Percentiles rank a stretch among this genome's conserved stretches.
phyloP scores from a whole-genome alignment of 2,888 invertebrate genomes.

The Crossocerus cetratus region DNA sequence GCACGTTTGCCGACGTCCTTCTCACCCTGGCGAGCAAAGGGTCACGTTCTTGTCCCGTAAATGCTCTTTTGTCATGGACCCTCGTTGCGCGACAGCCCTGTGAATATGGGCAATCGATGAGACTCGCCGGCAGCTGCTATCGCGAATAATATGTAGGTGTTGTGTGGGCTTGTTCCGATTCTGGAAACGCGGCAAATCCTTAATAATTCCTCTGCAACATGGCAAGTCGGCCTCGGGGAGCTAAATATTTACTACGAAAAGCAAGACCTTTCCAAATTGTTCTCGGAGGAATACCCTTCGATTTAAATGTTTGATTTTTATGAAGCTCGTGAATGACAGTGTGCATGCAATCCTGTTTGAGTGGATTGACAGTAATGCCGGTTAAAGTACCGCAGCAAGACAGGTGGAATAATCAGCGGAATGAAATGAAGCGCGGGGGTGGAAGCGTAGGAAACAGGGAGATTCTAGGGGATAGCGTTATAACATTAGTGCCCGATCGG shows the following conservation, averaged over 20 bases:
- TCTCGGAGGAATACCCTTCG: no score
- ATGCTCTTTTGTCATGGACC: conserved; percentile 39
- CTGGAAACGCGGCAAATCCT: no score
- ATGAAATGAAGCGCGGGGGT: conserved; percentile 5
- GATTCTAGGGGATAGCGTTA: background rate
- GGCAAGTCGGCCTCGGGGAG: no score
- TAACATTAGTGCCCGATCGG: background rate
- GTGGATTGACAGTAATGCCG: no score
- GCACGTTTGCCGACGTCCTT: conserved; percentile 8
- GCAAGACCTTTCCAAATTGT: no score
- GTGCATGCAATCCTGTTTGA: no score
- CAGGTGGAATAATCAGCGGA: conserved; percentile 21
- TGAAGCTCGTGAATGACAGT: no score
- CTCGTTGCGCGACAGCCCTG: conserved; percentile 16
- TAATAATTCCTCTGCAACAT: no score
- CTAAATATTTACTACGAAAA: no score
- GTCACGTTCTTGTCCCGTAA: conserved; percentile 14
- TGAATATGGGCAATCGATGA: conserved; percentile 47
- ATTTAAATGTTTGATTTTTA: no score
- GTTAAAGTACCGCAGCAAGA: no score
- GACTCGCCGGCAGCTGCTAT: conserved; percentile 7
- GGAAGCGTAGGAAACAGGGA: conserved; percentile 4
- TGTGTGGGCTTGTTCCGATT: no score
- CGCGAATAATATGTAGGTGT: conserved; percentile 27
- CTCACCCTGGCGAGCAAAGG: conserved; percentile 1